These are phyloP conservation scores for Tyrannus savana DNA, from an alignment of 2,113 vertebrate genomes.

Conservation along the genomic window DNA sequence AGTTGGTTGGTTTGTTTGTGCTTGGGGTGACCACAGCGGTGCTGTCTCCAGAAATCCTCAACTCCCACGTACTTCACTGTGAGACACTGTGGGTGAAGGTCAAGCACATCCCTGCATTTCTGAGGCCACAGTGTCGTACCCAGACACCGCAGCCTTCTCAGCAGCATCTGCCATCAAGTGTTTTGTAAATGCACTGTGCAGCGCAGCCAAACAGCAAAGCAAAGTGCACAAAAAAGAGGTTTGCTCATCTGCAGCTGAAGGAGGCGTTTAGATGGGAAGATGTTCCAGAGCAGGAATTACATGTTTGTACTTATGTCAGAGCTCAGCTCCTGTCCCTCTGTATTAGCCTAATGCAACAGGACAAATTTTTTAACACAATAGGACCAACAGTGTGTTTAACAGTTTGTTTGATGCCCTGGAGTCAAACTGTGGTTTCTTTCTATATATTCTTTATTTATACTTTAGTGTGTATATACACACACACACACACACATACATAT, in stretches of 20 bases:
- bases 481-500: neutral
- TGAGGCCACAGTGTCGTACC: neutral
- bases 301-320: neutral
- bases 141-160: neutral
- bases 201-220: neutral
- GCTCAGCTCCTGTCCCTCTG: neutral
- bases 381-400: neutral
- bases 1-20: neutral
- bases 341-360: neutral
- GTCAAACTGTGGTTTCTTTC: neutral
- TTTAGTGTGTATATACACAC: neutral
- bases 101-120: neutral
- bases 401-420: neutral
- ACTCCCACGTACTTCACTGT: neutral
- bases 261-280: neutral
- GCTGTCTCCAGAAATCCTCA: neutral
- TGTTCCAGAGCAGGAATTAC: neutral
- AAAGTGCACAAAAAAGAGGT: neutral
- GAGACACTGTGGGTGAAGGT: neutral
- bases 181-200: accelerated
- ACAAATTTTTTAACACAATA: neutral
- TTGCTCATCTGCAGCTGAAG: neutral
- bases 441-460: neutral
- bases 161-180: neutral
- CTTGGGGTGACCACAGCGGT: neutral